Evolutionary conservation across 1,140 invertebrate species (phyloP).

Genomic region (Drosophila nigromelanica): DNA sequence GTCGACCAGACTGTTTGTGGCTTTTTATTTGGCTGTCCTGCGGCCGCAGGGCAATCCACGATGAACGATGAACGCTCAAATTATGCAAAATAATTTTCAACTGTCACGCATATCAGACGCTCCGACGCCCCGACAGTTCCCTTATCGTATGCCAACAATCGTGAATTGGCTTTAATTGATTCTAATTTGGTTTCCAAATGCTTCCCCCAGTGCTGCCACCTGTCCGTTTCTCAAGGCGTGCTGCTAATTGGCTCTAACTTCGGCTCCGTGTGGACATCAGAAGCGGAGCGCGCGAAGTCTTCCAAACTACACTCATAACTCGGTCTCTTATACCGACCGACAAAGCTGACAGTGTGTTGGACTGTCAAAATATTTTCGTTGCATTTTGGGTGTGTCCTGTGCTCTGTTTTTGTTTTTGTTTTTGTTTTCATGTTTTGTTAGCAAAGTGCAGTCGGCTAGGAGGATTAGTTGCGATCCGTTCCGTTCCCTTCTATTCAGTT

Average conservation of each 20-base stretch:
- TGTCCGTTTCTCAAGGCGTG: constrained; percentile 79
- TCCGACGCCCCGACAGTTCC: constrained; percentile 7
- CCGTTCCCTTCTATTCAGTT: constrained; percentile 8
- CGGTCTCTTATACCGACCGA: constrained; percentile 27
- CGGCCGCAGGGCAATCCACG: constrained; percentile 48
- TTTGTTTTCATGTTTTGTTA: constrained; percentile 66
- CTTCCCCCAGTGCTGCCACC: constrained; percentile 46
- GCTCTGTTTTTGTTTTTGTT: constrained; percentile 32
- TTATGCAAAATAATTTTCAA: constrained; percentile 82
- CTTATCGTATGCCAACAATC: constrained; percentile 62
- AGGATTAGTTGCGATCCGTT: constrained; percentile 72
- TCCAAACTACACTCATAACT: constrained; percentile 32
- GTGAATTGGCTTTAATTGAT: constrained; percentile 67
- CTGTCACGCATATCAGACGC: constrained; percentile 69
- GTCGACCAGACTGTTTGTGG: constrained; percentile 54
- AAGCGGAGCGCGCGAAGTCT: constrained; percentile 41
- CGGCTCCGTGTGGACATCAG: constrained; percentile 58
- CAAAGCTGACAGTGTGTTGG: constrained; percentile 28
- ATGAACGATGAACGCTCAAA: constrained; percentile 69
- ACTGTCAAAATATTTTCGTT: constrained; percentile 82
- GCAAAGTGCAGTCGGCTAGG: constrained; percentile 69
- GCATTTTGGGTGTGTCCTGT: constrained; percentile 69
- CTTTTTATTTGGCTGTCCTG: constrained; percentile 35
- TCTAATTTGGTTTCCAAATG: constrained; percentile 68
- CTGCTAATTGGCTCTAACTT: constrained; percentile 80